phyloP scores from a whole-genome alignment of 2,888 invertebrate genomes.

The Temnothorax ravouxi region DNA sequence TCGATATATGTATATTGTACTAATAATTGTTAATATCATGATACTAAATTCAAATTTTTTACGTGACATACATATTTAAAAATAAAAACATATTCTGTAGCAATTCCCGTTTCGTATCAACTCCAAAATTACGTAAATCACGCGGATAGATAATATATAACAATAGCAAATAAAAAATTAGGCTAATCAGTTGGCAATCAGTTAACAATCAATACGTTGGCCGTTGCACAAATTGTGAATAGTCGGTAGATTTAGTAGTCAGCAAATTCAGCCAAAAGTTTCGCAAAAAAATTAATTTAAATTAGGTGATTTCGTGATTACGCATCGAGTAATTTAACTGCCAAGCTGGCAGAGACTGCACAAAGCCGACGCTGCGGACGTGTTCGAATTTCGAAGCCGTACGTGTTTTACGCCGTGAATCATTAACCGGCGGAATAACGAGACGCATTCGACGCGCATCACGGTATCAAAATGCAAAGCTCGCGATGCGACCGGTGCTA shows the following conservation, averaged over 20 bases:
- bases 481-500: constrained; percentile 30
- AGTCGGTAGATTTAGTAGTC: neutral
- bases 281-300: constrained; percentile 30
- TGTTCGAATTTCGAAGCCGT: constrained; percentile 30
- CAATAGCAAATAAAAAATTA: neutral
- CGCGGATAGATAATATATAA: neutral
- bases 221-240: neutral
- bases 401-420: constrained; percentile 46
- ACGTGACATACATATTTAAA: neutral
- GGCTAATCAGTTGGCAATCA: neutral
- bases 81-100: neutral
- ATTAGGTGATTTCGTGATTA: constrained; percentile 48
- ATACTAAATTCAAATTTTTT: neutral
- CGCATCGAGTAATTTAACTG: constrained; percentile 24
- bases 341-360: neutral
- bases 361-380: constrained; percentile 12
- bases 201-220: neutral
- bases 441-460: constrained; percentile 53
- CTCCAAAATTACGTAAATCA: neutral
- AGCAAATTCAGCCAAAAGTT: neutral
- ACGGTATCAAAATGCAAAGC: constrained; percentile 54
- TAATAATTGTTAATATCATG: neutral
- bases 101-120: neutral
- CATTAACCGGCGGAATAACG: constrained; percentile 63
- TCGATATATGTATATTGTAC: neutral